Base-by-base conservation (phyloP, 2,797 vertebrate genomes). In the Yasuhikotakia modesta region DNA sequence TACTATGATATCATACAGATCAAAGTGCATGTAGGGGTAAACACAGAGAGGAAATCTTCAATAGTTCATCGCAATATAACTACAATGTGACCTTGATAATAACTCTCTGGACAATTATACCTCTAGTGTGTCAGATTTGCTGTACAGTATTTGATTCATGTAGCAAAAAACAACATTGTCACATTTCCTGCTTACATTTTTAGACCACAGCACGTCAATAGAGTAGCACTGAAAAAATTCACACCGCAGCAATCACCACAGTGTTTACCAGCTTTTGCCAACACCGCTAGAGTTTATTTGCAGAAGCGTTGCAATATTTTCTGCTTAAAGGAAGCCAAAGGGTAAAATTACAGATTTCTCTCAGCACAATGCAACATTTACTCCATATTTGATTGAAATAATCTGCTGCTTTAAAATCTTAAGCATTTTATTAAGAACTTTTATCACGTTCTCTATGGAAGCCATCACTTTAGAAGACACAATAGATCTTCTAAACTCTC, bases 111-210 rank as follows among this genome's bases (percentile, higher is more conserved):
- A 65, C 24, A 21, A 63, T 35, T 46, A 55, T 21, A n/a, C 16
- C 39, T 27, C 35, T 46, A 57, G 22, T 67, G n/a, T 46, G 22
- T 16, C 48, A 66, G 48, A 43, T 21, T 57, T 45, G 24, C 13
- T 73, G 58, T 55, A 43, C 39, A 43, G 39, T 43, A 8, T 57
- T 57, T 67, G 16, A 74, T 74, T 27, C 55, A 66, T 67, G 63
- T 67, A 57, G 63, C 46, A n/a, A 12, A 39, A n/a, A 16, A 45
- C 30, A 75, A 45, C 46, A 6, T 74, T 64, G 10, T 55, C 11
- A 17, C 61, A 0, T 75, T 32, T 55, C 16, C 17, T 58, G 12
- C 13, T 52, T 12, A 13, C 66, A 67, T 67, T 58, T 68, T 68
- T 32, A 67, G 17, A 19, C 13, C 24, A 30, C 22, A 32, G 14